Base-by-base conservation (phyloP, 1,140 invertebrate genomes). In the Diabrotica undecimpunctata region DNA sequence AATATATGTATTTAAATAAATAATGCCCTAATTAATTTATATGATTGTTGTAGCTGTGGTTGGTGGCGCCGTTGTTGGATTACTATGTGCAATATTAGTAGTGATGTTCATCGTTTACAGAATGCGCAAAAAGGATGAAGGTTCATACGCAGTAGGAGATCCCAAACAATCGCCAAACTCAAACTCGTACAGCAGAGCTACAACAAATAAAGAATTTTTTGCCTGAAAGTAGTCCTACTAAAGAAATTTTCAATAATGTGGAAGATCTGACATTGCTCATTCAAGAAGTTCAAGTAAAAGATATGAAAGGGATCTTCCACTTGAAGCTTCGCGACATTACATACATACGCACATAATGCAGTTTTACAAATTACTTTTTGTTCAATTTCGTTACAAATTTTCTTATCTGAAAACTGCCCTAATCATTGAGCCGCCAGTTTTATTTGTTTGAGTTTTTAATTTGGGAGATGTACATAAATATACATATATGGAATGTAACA, bases 71-170 rank as follows among this genome's bases (percentile, higher is more conserved):
- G 96, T 99, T 61, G 96, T 99, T 11, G 95, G 96, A 52, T 82
- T 99, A 46, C 85, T 99, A 14, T 97, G 95, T 82, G 95, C 97
- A 74, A 98, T 99, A 79, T 85, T 99, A 55, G 91, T 99, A 66
- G 95, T 99, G 54, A 99, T 99, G 96, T 99, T 99, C 83, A 96
- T 99, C 76, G 95, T 97, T 6, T 99, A 99, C 81, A 90, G 97
- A 77, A 98, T 99, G 95, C 88, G 96, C 79, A 99, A 99, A 87
- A 99, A 99, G 86, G 97, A 99, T 80, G 97, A 99, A 81, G 97
- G 97, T 11, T 97, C 95, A 67, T 99, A 99, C 79, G 92, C 96
- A 6, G 83, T 99, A 65, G 97, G 99, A 77, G 97, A 99, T 82
- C 95, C 95, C 12, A 96, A 96, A 81, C 86, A 94, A 79, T 94